Percentiles rank a stretch among this genome's conserved stretches.
phyloP scores from a whole-genome alignment of 23 tunicate genomes.

The Halocynthia aurantium region DNA sequence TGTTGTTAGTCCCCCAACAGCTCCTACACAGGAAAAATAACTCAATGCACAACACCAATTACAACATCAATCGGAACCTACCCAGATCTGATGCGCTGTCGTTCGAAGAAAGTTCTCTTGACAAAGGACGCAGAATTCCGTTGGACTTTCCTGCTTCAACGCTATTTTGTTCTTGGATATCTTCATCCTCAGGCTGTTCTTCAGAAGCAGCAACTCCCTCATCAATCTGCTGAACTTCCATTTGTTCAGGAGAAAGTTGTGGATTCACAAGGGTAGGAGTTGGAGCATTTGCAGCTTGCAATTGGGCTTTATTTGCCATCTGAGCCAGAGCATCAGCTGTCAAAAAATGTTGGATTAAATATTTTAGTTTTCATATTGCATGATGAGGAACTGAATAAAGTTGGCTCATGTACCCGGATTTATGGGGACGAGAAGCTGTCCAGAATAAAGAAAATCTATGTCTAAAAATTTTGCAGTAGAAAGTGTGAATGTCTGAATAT shows the following conservation, averaged over 20 bases:
- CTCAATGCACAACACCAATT: no score
- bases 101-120: no score
- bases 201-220: not conserved
- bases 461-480: no score
- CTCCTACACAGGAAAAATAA: not conserved
- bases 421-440: no score
- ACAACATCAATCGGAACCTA: no score
- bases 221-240: not conserved
- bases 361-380: no score
- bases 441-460: no score
- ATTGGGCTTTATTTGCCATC: not conserved
- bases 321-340: constrained; percentile 14
- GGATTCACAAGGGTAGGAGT: not conserved
- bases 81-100: no score
- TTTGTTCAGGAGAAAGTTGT: not conserved
- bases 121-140: not conserved
- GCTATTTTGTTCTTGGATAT: not conserved
- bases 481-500: no score
- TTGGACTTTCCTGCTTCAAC: not conserved
- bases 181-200: not conserved
- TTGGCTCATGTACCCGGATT: no score
- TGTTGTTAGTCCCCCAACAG: not conserved
- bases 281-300: not conserved
- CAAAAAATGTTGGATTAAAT: not conserved
- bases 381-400: no score